These are phyloP conservation scores for Phoenoteleia sp. DNA, from an alignment of 2,888 invertebrate genomes.

Conservation along the genomic window DNA sequence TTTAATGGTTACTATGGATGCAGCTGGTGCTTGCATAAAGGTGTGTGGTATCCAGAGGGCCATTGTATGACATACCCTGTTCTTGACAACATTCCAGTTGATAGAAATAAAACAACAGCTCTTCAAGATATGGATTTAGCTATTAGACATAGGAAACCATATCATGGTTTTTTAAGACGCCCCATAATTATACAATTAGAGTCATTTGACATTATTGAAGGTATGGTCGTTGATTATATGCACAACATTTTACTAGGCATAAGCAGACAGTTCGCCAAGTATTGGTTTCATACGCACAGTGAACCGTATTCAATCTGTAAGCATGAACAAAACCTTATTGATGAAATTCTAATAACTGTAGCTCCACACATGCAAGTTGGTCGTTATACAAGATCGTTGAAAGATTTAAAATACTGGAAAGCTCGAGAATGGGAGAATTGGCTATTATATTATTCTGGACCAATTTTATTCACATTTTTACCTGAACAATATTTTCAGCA, in stretches of 20 bases:
- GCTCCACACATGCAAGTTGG: not conserved
- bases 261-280: not conserved
- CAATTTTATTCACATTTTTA: too few relatives aligned
- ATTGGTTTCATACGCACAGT: not conserved
- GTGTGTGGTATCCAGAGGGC: not conserved
- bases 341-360: not conserved
- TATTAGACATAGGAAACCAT: not conserved
- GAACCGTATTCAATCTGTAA: not conserved
- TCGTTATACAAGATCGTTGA: not conserved
- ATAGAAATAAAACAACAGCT: not conserved
- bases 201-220: not conserved
- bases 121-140: not conserved
- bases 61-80: not conserved
- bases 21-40: not conserved
- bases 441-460: too few relatives aligned
- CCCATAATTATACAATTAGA: not conserved
- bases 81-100: not conserved
- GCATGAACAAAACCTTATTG: too few relatives aligned
- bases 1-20: constrained; percentile 17
- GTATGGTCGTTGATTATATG: not conserved
- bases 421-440: too few relatives aligned
- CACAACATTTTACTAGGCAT: not conserved
- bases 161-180: constrained; percentile 35
- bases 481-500: too few relatives aligned
- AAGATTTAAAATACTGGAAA: too few relatives aligned